Conservation (phyloP, 2,888 invertebrate genomes). For the Eudemis profundana region DNA sequence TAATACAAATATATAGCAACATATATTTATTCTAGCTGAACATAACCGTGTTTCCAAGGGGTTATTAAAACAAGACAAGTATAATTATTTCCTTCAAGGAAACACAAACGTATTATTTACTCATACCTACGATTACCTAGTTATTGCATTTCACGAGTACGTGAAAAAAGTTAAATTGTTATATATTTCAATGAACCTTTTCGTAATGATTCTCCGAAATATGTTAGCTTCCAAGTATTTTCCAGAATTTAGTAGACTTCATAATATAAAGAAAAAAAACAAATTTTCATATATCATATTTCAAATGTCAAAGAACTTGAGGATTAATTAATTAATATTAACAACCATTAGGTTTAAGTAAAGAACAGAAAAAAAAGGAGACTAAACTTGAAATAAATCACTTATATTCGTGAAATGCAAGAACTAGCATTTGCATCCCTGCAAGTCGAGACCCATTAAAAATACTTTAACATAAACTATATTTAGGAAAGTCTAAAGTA, state of each 20-base stretch:
- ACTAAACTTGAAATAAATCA: conserved; percentile 2
- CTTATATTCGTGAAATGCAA: not conserved
- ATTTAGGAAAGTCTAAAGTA: conserved; percentile 30
- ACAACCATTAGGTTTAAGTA: too few species aligned
- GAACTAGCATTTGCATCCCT: conserved; percentile 3
- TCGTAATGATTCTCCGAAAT: too few species aligned
- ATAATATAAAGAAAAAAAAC: too few species aligned
- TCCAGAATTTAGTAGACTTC: too few species aligned
- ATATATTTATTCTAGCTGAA: not conserved
- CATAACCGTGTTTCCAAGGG: not conserved
- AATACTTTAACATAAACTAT: conserved; percentile 32
- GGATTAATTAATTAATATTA: too few species aligned
- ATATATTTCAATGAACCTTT: too few species aligned
- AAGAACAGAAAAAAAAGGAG: too few species aligned
- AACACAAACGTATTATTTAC: not conserved
- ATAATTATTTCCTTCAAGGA: conserved; percentile 13
- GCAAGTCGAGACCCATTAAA: conserved; percentile 17
- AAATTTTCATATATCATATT: too few species aligned
- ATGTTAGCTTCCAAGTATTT: too few species aligned
- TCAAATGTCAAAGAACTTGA: too few species aligned
- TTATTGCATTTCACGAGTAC: conserved; percentile 12
- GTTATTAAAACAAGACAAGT: not conserved
- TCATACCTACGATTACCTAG: not conserved
- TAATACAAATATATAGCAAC: too few species aligned
- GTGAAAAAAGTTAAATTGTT: too few species aligned